Percentiles rank a stretch among this genome's conserved stretches.
These are phyloP conservation scores for Athene cunicularia DNA, from an alignment of 2,113 vertebrate genomes.

Conservation along the genomic window DNA sequence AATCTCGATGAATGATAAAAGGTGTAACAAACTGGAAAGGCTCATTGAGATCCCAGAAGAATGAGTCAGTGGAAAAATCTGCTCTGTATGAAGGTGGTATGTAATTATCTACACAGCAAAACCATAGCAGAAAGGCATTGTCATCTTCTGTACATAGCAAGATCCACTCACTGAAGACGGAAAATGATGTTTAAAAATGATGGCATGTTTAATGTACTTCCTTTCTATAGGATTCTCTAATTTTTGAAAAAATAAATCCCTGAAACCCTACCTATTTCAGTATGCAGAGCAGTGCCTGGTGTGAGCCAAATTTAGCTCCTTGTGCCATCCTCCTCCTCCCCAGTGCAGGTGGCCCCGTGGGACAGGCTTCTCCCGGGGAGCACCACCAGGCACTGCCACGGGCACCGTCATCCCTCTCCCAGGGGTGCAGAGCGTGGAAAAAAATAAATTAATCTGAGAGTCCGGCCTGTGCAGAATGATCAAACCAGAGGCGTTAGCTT, in stretches of 20 bases:
- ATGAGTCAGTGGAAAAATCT: slow-evolving; percentile 18
- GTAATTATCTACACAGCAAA: not conserved
- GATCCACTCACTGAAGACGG: not conserved
- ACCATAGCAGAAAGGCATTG: not conserved
- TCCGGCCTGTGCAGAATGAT: not conserved
- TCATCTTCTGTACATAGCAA: not conserved
- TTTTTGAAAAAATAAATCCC: not conserved
- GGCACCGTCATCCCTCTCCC: not conserved
- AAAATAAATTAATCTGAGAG: too few species aligned
- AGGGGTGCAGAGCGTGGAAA: rapidly evolving
- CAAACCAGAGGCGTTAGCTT: not conserved
- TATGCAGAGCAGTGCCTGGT: not conserved
- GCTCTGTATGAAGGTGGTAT: not conserved
- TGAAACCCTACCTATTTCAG: not conserved
- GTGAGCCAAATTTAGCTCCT: not conserved
- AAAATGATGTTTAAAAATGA: not conserved
- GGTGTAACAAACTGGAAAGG: not conserved
- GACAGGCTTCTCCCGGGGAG: rapidly evolving
- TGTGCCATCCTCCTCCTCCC: not conserved
- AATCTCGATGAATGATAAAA: not conserved
- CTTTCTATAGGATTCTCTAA: not conserved
- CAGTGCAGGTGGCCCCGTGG: rapidly evolving
- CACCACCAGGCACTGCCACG: not conserved
- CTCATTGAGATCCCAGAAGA: not conserved
- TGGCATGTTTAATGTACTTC: not conserved